These are phyloP conservation scores for Podarcis lilfordi DNA, from an alignment of 2,797 vertebrate species.

Conservation along the genomic window DNA sequence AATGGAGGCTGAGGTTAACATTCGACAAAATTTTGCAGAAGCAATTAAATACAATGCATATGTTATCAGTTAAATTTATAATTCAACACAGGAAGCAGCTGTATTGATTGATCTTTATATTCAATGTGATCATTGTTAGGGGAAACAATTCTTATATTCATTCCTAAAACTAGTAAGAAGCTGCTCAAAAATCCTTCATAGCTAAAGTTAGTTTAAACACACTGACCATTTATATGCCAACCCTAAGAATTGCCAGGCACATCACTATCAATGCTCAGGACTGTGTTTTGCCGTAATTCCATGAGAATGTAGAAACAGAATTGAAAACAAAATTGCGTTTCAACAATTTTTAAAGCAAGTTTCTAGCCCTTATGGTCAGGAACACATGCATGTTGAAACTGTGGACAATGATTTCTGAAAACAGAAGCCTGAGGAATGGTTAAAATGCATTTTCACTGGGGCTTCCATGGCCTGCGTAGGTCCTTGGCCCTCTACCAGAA, in stretches of 20 bases:
- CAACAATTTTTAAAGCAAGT: background rate
- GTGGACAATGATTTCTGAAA: background rate
- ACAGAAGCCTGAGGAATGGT: background rate
- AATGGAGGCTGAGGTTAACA: slow-evolving; percentile 23
- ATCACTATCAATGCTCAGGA: too few species aligned
- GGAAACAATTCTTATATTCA: background rate
- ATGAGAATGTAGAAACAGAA: background rate
- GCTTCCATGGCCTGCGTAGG: background rate
- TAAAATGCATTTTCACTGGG: background rate
- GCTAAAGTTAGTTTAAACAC: background rate
- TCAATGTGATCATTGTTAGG: background rate
- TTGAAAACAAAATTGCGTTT: background rate
- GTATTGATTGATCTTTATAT: background rate
- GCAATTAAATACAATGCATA: slow-evolving; percentile 2
- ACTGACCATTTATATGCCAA: background rate
- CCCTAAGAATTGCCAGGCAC: background rate
- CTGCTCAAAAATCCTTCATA: background rate
- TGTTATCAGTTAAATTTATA: background rate
- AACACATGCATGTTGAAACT: background rate
- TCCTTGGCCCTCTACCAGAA: background rate
- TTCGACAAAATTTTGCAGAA: background rate
- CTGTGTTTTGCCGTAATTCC: background rate
- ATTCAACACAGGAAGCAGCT: background rate
- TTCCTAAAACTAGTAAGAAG: background rate
- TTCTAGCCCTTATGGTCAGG: background rate